These are phyloP conservation scores for Ambastaia sidthimunki DNA, from an alignment of 2,797 vertebrate genomes.

Conservation along the genomic window DNA sequence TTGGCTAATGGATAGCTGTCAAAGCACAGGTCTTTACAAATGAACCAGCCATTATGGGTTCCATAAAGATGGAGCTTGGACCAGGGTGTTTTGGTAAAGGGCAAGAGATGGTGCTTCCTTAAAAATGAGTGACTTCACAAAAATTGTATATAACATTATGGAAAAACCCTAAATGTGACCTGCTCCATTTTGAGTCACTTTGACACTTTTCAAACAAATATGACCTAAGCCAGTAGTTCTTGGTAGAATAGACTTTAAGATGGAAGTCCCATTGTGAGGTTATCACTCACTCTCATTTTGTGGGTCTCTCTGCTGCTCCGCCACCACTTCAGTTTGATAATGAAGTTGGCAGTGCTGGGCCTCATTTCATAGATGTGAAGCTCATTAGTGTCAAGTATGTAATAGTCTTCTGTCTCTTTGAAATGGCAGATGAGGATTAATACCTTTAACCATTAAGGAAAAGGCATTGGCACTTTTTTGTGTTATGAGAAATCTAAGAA, in stretches of 20 bases:
- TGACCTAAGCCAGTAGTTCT: no score
- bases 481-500: slow-evolving; percentile 19
- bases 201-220: no score
- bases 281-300: slow-evolving; percentile 51
- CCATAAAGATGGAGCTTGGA: background rate
- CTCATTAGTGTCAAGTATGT: slow-evolving; percentile 66
- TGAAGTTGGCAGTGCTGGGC: slow-evolving; percentile 56
- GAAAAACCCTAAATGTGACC: no score
- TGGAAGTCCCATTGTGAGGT: slow-evolving; percentile 10
- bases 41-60: background rate
- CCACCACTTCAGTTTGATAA: slow-evolving; percentile 56
- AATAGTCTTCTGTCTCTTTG: slow-evolving; percentile 61
- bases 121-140: background rate
- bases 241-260: background rate
- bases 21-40: background rate
- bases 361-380: slow-evolving; percentile 52
- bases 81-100: background rate
- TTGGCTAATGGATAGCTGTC: background rate
- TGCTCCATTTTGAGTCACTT: no score
- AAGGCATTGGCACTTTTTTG: slow-evolving; percentile 35
- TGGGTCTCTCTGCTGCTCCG: slow-evolving; percentile 30
- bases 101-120: background rate
- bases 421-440: slow-evolving; percentile 57
- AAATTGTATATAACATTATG: background rate
- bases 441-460: slow-evolving; percentile 32